Evolutionary conservation across 2,797 vertebrate genomes (phyloP).

Genomic region (Danio choprae): DNA sequence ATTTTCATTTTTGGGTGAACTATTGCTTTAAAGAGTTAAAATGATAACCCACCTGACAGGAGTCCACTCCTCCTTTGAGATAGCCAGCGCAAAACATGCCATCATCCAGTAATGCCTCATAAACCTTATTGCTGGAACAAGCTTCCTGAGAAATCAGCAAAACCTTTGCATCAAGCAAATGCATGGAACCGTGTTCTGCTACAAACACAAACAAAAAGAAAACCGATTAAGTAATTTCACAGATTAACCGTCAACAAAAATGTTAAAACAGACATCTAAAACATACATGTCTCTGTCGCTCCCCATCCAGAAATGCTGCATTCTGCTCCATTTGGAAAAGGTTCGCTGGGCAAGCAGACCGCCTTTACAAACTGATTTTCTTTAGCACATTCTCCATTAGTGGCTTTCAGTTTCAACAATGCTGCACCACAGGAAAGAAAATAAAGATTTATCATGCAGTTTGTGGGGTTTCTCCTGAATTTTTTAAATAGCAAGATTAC

Average conservation of each 20-base stretch:
- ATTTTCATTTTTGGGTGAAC: too few relatives aligned
- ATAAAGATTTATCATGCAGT: background rate
- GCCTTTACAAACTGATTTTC: conserved; percentile 90
- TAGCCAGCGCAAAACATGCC: conserved; percentile 80
- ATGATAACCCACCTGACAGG: conserved; percentile 77
- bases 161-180: conserved; percentile 88
- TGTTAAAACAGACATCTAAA: background rate
- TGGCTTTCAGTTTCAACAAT: conserved; percentile 83
- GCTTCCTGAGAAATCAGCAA: conserved; percentile 82
- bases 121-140: conserved; percentile 78
- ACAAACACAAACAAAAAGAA: background rate
- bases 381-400: conserved; percentile 82
- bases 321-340: conserved; percentile 79
- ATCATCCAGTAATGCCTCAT: conserved; percentile 75
- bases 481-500: conserved; percentile 1
- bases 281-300: conserved; percentile 80
- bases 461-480: background rate
- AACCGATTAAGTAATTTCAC: background rate
- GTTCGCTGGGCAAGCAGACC: conserved; percentile 80
- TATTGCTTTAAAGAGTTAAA: background rate
- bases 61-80: conserved; percentile 78
- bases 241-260: background rate
- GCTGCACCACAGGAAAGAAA: conserved; percentile 70
- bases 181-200: conserved; percentile 70
- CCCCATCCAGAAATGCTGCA: conserved; percentile 96